Conservation (phyloP, 2,113 vertebrate genomes). For the Columba livia region DNA sequence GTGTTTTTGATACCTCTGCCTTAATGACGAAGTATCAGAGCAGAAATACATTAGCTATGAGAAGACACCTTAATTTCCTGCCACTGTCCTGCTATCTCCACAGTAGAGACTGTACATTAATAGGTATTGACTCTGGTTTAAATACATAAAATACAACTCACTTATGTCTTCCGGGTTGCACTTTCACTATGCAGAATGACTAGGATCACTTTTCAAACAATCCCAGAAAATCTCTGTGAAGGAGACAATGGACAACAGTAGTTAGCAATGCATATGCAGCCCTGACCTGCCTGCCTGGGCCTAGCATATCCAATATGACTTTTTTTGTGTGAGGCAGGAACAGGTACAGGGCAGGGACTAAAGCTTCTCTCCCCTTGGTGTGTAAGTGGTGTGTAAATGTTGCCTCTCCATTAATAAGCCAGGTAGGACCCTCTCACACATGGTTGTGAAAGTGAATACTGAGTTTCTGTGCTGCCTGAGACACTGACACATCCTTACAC, state of each 20-base stretch:
- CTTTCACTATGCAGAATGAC: background rate
- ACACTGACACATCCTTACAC: background rate
- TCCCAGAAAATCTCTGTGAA: background rate
- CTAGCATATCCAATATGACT: background rate
- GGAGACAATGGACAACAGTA: background rate
- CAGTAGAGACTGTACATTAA: background rate
- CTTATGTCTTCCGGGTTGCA: background rate
- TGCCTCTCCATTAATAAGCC: background rate
- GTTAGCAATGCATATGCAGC: background rate
- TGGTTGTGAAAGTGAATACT: fast-evolving
- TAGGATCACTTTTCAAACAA: background rate
- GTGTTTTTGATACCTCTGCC: background rate
- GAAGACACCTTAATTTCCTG: background rate
- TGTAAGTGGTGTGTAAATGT: background rate
- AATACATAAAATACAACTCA: background rate
- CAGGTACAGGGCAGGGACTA: background rate
- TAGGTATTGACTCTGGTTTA: background rate
- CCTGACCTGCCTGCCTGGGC: background rate
- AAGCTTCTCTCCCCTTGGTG: background rate
- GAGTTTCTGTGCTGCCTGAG: background rate
- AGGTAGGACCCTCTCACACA: background rate
- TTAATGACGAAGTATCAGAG: background rate
- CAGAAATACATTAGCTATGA: background rate
- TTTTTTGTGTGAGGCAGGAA: background rate
- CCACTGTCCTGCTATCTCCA: background rate